Evolutionary conservation across 2,113 vertebrate species (phyloP).

Genomic region (Rhipidura dahli): DNA sequence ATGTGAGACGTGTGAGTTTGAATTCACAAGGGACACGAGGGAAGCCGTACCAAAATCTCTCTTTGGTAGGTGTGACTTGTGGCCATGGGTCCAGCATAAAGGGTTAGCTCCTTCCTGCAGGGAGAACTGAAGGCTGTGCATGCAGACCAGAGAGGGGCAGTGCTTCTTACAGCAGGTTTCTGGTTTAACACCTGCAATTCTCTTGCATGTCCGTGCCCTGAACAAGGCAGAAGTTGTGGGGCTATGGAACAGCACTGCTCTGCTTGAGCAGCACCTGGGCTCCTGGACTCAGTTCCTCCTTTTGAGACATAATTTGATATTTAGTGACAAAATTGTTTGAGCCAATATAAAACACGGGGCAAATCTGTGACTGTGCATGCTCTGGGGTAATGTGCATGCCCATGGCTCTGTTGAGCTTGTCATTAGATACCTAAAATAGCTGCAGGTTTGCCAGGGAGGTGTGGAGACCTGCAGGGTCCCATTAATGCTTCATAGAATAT

Average conservation of each 20-base stretch:
- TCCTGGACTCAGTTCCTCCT: neutral
- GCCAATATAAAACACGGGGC: neutral
- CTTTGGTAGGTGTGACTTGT: neutral
- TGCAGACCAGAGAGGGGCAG: neutral
- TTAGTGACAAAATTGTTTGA: neutral
- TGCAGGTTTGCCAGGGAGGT: neutral
- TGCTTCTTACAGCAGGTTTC: neutral
- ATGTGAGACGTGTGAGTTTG: neutral
- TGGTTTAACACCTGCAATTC: neutral
- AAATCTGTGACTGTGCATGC: accelerated
- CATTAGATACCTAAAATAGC: neutral
- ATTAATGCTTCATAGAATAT: neutral
- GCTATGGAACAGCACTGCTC: neutral
- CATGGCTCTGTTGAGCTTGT: neutral
- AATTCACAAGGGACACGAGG: neutral
- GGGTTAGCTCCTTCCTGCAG: neutral
- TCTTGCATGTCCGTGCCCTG: neutral
- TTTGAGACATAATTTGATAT: neutral
- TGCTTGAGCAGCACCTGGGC: neutral
- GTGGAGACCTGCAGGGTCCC: neutral
- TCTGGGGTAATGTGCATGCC: accelerated
- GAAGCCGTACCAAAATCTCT: neutral
- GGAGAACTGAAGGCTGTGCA: neutral
- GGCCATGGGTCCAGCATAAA: neutral
- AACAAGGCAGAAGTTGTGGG: neutral